Conservation (phyloP, 2,113 vertebrate species). For the Myodes glareolus region DNA sequence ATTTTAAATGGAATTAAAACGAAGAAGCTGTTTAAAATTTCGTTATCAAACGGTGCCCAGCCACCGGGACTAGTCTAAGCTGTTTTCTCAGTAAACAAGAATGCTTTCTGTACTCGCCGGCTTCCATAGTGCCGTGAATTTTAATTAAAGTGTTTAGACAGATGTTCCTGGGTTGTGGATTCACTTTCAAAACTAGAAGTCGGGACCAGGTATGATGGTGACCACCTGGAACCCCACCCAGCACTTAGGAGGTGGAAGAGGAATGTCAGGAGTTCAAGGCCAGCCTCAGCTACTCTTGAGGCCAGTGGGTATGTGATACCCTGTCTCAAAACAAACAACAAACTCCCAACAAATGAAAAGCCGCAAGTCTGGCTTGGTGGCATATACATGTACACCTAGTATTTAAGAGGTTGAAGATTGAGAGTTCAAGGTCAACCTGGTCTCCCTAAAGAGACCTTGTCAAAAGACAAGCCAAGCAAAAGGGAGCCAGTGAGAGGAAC, state of each 20-base stretch:
- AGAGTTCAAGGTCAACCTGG: background rate
- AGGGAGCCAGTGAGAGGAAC: background rate
- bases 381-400: background rate
- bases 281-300: background rate
- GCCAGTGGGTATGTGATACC: background rate
- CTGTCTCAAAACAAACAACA: background rate
- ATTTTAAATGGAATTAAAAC: constrained; percentile 68
- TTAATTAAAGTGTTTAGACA: constrained; percentile 81
- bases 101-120: background rate
- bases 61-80: constrained; percentile 49
- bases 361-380: background rate
- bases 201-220: background rate
- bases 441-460: background rate
- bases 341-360: background rate
- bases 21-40: constrained; percentile 38
- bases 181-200: constrained; percentile 67
- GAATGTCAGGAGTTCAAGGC: background rate
- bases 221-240: background rate
- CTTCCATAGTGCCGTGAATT: constrained; percentile 61
- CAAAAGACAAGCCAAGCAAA: background rate
- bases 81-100: constrained; percentile 59
- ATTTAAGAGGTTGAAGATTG: background rate
- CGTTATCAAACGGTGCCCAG: constrained; percentile 56
- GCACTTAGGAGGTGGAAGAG: background rate
- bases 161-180: constrained; percentile 7